A percentile compares a stretch with the other conserved stretches of the same genome.
These are phyloP conservation scores for Halictus ligatus DNA, from an alignment of 2,888 invertebrate genomes.

Conservation along the genomic window DNA sequence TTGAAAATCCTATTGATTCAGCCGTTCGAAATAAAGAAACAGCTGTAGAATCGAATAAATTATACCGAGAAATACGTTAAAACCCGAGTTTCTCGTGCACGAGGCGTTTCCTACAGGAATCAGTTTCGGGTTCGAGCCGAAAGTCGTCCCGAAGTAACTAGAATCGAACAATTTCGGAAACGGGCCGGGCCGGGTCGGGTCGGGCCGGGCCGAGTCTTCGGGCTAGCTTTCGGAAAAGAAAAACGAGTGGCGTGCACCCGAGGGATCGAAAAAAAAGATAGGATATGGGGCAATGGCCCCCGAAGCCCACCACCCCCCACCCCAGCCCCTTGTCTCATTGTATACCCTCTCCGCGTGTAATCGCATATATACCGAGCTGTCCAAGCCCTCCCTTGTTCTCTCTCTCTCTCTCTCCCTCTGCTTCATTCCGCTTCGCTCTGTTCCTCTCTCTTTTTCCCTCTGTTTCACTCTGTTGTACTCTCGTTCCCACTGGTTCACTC, in stretches of 20 bases:
- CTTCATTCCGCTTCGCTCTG: background rate
- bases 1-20: background rate
- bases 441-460: background rate
- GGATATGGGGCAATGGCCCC: slow-evolving; percentile 67
- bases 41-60: background rate
- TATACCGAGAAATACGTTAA: background rate
- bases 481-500: background rate
- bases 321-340: slow-evolving; percentile 46
- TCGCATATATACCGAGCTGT: slow-evolving; percentile 68
- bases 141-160: slow-evolving; percentile 15
- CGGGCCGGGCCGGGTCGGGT: background rate
- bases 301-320: slow-evolving; percentile 8
- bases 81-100: background rate
- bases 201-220: background rate
- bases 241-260: slow-evolving; percentile 47
- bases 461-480: background rate
- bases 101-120: background rate
- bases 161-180: slow-evolving; percentile 37
- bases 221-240: slow-evolving; percentile 34
- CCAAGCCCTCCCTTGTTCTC: slow-evolving; percentile 45
- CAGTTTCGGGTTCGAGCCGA: background rate
- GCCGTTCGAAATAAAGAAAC: background rate
- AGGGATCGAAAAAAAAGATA: slow-evolving; percentile 56
- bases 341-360: slow-evolving; percentile 63
- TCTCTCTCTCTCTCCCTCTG: background rate